Evolutionary conservation across 2,113 vertebrate genomes (phyloP), one percentile per base, ranked within the genome.

Genomic region (Centrocercus urophasianus): DNA sequence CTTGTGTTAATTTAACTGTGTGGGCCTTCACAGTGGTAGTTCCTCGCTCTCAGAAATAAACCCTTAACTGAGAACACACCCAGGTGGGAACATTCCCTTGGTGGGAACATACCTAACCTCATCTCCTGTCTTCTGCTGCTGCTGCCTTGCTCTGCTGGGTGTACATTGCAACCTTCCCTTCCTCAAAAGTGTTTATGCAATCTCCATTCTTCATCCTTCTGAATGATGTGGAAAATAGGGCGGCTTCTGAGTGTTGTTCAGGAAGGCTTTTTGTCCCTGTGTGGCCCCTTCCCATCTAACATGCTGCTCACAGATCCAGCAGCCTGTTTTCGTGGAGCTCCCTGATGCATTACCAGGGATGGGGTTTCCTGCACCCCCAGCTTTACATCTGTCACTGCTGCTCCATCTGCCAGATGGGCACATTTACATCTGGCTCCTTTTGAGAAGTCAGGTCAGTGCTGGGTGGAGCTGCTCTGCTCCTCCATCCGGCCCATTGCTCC

Each of bases 321-420:
- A 54, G 25, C 50, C 25, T 54, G 25, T 54, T 54, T 54, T 14
- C 50, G 3, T 40, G 59, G 54, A 38, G 38, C 3, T 0, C 64
- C 74, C 77, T 56, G 16, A 7, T 16, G 8, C 25, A 54, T 90
- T 57, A 20, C 16, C 1, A 0, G 69, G n/a, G 50, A 21, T 0
- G 0, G 52, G 42, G 36, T 22, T 76, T 7, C 1, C 69, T 72
- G 34, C 70, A 28, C 47, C 28, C 71, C 54, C 54, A 38, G 40
- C 24, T 48, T 60, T 54, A 30, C 34, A 14, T 54, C 11, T 79
- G 28, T 13, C 28, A 14, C n/a, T 21, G 42, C 54, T 64, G 22
- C 25, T 66, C n/a, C 30, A 6, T 32, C 43, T 14, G 71, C 36
- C 38, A 4, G 4, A 20, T 27, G 73, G 76, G 28, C 54, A 36